Evolutionary conservation across 1,140 invertebrate species (phyloP), one percentile per base, ranked within the genome.

Genomic region (Parapsyche elsis): DNA sequence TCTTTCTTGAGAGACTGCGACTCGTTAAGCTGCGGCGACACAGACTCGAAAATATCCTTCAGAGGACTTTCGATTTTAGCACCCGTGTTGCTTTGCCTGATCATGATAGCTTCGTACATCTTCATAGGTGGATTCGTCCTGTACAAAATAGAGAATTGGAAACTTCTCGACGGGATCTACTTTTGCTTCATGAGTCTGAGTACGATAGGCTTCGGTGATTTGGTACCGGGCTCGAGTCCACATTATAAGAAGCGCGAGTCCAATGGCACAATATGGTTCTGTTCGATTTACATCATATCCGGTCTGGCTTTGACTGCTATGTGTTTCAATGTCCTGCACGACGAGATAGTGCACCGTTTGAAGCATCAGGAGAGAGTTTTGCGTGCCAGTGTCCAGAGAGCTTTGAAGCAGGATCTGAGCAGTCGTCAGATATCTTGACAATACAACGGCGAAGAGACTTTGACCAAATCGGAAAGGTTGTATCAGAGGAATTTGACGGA

Each of bases 301-400:
- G 98, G 98, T 0, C 94, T 99, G 91, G 96, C 97, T 0, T 88
- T 99, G 45, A 97, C 98, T n/a, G 96, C 97, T 30, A 99, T 99
- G 96, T 98, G 97, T 84, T 99, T 98, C 89, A 98, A 98, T 86
- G 94, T 99, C 44, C 94, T 99, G 75, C 97, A 99, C 88, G 97
- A 98, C 85, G 96, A 98, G 86, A 94, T 95, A 70, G 92, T 95
- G 12, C 94, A 95, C 87, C 91, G 93, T 78, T 88, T 95, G n/a
- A 92, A 91, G 83, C 93, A 94, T 83, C 88, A 89, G 74, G 88
- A 89, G 73, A 88, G 87, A 75, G 80, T 87, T 9, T 79, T 88
- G 53, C 87, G 87, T 81, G 85, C 84, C 14, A 86, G 84, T 24
- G 86, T 85, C 26, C 88, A 88, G 76, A 88, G 87, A 80, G 85